Percentiles rank a stretch among this genome's conserved stretches.
These are phyloP conservation scores for Drosophila ficusphila DNA, from an alignment of 1,140 invertebrate genomes.

Conservation along the genomic window DNA sequence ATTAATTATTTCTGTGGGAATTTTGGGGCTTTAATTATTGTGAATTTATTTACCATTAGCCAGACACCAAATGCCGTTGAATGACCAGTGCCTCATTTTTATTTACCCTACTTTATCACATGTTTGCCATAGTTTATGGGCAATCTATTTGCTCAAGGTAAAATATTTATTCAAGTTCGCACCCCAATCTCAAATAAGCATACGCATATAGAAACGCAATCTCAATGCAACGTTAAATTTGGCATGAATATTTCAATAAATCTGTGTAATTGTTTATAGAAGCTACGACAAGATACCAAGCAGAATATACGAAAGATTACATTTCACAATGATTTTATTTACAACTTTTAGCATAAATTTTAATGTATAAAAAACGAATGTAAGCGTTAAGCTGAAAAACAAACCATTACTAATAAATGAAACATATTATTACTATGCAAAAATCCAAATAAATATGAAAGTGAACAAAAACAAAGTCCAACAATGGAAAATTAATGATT, in stretches of 20 bases:
- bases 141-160: constrained; percentile 54
- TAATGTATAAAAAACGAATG: constrained; percentile 65
- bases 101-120: constrained; percentile 27
- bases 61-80: constrained; percentile 47
- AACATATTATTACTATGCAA: constrained; percentile 78
- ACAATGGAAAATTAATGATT: constrained; percentile 31
- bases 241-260: constrained; percentile 59
- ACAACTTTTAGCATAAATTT: constrained; percentile 73
- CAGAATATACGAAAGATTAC: constrained; percentile 38
- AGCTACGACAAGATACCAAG: constrained; percentile 43
- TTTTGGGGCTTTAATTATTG: constrained; percentile 30
- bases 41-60: constrained; percentile 40
- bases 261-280: constrained; percentile 60
- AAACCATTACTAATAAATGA: constrained; percentile 65
- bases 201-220: constrained; percentile 20
- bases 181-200: constrained; percentile 7
- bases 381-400: constrained; percentile 48
- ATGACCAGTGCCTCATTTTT: constrained; percentile 29
- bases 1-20: constrained; percentile 28
- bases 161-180: constrained; percentile 39
- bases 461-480: constrained; percentile 27
- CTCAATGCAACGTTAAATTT: constrained; percentile 32
- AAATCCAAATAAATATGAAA: constrained; percentile 76
- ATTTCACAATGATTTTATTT: constrained; percentile 76
- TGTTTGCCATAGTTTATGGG: constrained; percentile 61